Percentiles rank a stretch among this genome's conserved stretches.
These are phyloP conservation scores for Dilophus febrilis DNA, from an alignment of 2,888 invertebrate genomes.

Conservation along the genomic window DNA sequence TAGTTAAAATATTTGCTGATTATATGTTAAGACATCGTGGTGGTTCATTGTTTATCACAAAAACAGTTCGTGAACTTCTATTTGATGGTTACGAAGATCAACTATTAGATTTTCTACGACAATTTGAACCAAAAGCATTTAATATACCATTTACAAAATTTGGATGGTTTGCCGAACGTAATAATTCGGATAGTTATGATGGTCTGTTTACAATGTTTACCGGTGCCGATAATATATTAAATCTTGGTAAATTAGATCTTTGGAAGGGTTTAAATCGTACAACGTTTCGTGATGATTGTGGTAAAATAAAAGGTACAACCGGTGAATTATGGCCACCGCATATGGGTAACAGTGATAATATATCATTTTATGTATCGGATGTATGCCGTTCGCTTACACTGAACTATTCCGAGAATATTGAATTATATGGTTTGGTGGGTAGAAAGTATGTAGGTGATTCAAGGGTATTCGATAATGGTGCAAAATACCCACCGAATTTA, in stretches of 20 bases:
- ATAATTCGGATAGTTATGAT: conserved; percentile 52
- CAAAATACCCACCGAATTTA: conserved; percentile 36
- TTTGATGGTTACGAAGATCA: conserved; percentile 70
- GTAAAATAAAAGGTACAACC: conserved; percentile 49
- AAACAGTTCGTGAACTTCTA: conserved; percentile 47
- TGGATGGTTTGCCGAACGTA: conserved; percentile 73
- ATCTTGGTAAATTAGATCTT: conserved; percentile 47
- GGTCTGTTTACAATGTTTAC: conserved; percentile 63
- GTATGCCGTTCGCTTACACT: conserved; percentile 52
- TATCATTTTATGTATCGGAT: conserved; percentile 57
- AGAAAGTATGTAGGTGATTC: conserved; percentile 35
- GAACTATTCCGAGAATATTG: conserved; percentile 13
- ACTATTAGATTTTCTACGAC: conserved; percentile 37
- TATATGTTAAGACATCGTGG: conserved; percentile 36
- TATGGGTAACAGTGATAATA: conserved; percentile 30
- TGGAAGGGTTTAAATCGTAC: conserved; percentile 50
- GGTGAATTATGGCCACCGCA: conserved; percentile 68
- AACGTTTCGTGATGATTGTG: conserved; percentile 40
- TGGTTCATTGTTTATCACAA: conserved; percentile 38
- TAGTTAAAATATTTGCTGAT: conserved; percentile 35
- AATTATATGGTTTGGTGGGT: conserved; percentile 16
- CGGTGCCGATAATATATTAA: conserved; percentile 44
- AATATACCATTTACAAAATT: conserved; percentile 57
- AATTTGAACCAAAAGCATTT: conserved; percentile 29
- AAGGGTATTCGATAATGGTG: conserved; percentile 56